Evolutionary conservation across 2,113 vertebrate species (phyloP).

Genomic region (Pollimyrus isidori): DNA sequence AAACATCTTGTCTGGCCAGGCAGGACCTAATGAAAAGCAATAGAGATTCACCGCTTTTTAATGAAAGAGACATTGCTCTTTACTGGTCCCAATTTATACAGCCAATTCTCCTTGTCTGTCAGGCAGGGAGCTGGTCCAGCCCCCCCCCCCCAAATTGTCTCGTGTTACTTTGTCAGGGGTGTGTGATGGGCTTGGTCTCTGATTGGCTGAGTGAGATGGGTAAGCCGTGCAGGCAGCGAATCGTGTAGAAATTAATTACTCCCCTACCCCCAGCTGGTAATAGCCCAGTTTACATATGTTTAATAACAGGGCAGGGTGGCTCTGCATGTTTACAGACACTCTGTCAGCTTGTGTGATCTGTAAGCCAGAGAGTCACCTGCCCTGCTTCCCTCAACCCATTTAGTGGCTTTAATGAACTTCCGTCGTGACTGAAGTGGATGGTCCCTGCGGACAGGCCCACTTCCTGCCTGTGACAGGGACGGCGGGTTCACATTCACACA

Average conservation of each 20-base stretch:
- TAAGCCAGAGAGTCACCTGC: slow-evolving; percentile 5
- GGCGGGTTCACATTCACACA: not conserved
- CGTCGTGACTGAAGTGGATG: not conserved
- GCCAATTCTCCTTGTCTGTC: slow-evolving; percentile 89
- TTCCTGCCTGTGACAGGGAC: not conserved
- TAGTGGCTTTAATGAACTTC: not conserved
- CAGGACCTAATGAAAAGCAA: slow-evolving; percentile 95
- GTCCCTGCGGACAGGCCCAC: not conserved
- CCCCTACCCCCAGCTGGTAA: slow-evolving; percentile 37
- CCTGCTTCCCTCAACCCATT: not conserved
- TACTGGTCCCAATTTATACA: slow-evolving; percentile 94
- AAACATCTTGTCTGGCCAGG: slow-evolving; percentile 83
- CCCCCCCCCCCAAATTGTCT: slow-evolving; percentile 52
- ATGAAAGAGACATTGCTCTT: slow-evolving; percentile 93
- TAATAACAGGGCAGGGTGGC: slow-evolving; percentile 40
- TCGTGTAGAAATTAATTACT: slow-evolving; percentile 86
- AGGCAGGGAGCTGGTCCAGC: slow-evolving; percentile 57
- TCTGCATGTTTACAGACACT: slow-evolving; percentile 40
- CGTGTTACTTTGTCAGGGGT: slow-evolving; percentile 70
- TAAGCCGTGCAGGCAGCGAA: slow-evolving; percentile 85
- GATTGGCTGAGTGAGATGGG: slow-evolving; percentile 73
- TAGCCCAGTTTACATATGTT: slow-evolving; percentile 59
- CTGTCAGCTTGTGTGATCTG: slow-evolving; percentile 34
- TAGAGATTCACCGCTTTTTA: slow-evolving; percentile 96
- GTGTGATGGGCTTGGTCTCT: slow-evolving; percentile 61